These are phyloP conservation scores for Silurus aristotelis DNA, from an alignment of 2,797 vertebrate species.

Conservation along the genomic window DNA sequence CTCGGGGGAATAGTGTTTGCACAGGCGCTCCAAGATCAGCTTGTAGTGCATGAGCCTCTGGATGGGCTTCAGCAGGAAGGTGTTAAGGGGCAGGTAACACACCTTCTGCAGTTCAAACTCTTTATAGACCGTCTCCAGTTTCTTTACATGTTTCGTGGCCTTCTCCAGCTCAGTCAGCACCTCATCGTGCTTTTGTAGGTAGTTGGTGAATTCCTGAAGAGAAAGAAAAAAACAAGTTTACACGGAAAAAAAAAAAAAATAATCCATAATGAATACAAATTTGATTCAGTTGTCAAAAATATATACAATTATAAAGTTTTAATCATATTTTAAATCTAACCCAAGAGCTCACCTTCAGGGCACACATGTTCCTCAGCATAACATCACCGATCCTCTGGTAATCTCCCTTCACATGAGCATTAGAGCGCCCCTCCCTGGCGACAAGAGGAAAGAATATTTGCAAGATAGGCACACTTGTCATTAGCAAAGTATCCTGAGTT, in stretches of 20 bases:
- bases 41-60: conserved; percentile 96
- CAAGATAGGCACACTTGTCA: background rate
- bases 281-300: too few relatives aligned
- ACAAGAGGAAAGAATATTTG: background rate
- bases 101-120: conserved; percentile 97
- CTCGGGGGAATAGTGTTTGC: conserved; percentile 76
- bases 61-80: conserved; percentile 92
- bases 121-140: conserved; percentile 86
- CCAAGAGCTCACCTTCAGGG: conserved; percentile 80
- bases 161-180: conserved; percentile 90
- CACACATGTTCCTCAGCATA: conserved; percentile 88
- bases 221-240: background rate
- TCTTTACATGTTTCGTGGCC: conserved; percentile 81
- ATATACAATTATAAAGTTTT: background rate
- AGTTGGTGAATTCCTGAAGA: conserved; percentile 82
- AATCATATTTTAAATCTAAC: background rate
- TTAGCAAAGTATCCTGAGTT: background rate
- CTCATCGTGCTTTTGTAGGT: conserved; percentile 87
- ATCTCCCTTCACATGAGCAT: conserved; percentile 78
- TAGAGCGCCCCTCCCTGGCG: conserved; percentile 87
- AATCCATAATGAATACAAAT: background rate
- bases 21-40: conserved; percentile 87
- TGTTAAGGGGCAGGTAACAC: conserved; percentile 94
- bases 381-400: conserved; percentile 90
- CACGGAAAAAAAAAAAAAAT: background rate